Evolutionary conservation across 2,113 vertebrate species (phyloP), one percentile per base, ranked within the genome.

Genomic region (Catharus fuscescens): DNA sequence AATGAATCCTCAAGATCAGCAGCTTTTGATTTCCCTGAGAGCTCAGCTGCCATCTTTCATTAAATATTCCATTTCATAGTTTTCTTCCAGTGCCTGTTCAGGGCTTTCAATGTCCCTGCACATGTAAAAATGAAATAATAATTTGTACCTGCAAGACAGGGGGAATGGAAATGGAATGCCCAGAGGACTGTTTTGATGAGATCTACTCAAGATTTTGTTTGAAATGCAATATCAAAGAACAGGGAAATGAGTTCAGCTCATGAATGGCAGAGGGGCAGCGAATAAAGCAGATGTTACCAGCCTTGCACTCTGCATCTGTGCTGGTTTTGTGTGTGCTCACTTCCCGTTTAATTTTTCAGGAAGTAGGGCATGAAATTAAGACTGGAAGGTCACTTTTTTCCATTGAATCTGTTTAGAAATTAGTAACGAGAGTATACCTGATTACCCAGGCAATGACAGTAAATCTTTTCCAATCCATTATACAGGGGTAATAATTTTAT

Each of bases 1-100:
- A 90, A 36, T 86, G 94, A 88, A 89, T 83, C 67, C 82, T 93
- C 62, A 79, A 93, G 86, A 96, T 88, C 90, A 91, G 90, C 88
- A 91, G 82, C 93, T 95, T 96, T 92, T 92, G 88, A 89, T 97
- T 96, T 96, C 80, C 91, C 73, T 3, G 70, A 89, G 94, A 92
- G 96, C 92, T 96, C 91, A 88, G 93, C 91, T 96, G 95, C 95
- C 8, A 47, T 60, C 74, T 96, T 96, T 97, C 95, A 96, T 95
- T 96, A 96, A 97, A 92, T 94, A 95, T 94, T 96, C 92, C 71
- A 92, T 95, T 95, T 97, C 72, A 93, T 93, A 95, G 74, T 90
- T 88, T 64, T 64, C 56, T 93, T 80, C 82, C 67, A 86, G 80
- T 88, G 80, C 74, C 89, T 93, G 85, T 79, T 92, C 45, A 38